Base-by-base conservation (phyloP, 2,888 invertebrate genomes). In the Cinara cedri region DNA sequence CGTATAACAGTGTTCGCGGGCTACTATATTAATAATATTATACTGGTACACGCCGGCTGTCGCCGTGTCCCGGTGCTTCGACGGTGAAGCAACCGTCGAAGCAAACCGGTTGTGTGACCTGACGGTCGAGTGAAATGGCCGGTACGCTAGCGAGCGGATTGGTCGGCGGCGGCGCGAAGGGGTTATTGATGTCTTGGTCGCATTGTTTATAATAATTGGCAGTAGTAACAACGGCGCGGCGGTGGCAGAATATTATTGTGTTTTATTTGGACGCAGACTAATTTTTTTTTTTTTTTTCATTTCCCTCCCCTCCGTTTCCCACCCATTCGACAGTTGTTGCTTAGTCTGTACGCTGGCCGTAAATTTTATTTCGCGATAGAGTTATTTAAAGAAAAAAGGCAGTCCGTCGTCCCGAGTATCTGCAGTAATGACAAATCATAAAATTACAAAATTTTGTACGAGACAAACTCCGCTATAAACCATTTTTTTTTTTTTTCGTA, bases 51-150 rank as follows among this genome's bases (percentile, higher is more conserved):
- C 3, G 24, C 21, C 66, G 24, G 16, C 46, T 16, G 24, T 21
- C 24, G 72, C 8, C 11, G 4, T 66, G 66, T 49, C 46, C 66
- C 46, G 44, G 44, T 14, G 24, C 13, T 13, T 51, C 34, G n/a
- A 19, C 42, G 72, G 60, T 65, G 74, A 75, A 75, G 74, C 74
- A 75, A 75, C 63, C 42, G 57, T 10, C 49, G 51, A 55, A 14
- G 44, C 16, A 74, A 78, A 78, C 78, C 78, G 78, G 78, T 78
- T 78, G 68, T 49, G 60, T 78, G 78, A 78, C 78, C 78, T 70
- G 78, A 78, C 78, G n/a, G 68, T 46, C 24, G 19, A 78, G 78
- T 78, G 78, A 78, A 78, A 70, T 60, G 70, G 70, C 78, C 78
- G 49, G 57, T 76, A 49, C 68, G 51, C 72, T 24, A 1, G 26